Percentiles rank a stretch among this genome's conserved stretches.
Conservation (phyloP, 2,888 invertebrate species). For the Strigamia maritima region DNA sequence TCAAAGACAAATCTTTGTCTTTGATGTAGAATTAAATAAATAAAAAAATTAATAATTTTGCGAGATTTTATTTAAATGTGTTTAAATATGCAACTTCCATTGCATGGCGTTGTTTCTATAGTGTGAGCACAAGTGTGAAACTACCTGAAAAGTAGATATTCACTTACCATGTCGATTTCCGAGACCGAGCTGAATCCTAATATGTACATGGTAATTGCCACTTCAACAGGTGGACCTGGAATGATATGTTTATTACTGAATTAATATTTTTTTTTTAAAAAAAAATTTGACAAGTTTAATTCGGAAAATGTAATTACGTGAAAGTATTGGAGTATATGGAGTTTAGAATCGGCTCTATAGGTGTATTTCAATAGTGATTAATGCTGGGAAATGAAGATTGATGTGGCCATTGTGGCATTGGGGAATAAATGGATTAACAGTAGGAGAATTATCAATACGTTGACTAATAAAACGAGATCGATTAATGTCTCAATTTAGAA, state of each 20-base stretch:
- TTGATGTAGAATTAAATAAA: too few species aligned
- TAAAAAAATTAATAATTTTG: too few species aligned
- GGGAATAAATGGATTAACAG: neutral
- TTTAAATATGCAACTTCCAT: too few species aligned
- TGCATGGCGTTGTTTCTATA: too few species aligned
- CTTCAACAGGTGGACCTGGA: conserved; percentile 38
- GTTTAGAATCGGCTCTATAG: neutral
- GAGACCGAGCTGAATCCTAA: conserved; percentile 36
- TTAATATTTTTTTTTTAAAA: too few species aligned
- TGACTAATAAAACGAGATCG: neutral
- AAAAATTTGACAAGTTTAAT: neutral
- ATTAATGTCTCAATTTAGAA: neutral
- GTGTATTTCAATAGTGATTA: neutral
- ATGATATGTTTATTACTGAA: neutral
- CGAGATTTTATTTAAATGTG: too few species aligned
- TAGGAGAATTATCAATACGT: neutral
- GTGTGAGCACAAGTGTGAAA: too few species aligned
- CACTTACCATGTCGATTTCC: conserved; percentile 38
- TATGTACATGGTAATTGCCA: conserved; percentile 36
- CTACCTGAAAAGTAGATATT: neutral
- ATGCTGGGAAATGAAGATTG: neutral
- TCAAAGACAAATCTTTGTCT: too few species aligned
- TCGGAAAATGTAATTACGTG: neutral
- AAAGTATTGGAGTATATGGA: too few species aligned
- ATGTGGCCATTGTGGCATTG: neutral